These are phyloP conservation scores for Narcine bancroftii DNA, from an alignment of 2,113 vertebrate species.

Conservation along the genomic window DNA sequence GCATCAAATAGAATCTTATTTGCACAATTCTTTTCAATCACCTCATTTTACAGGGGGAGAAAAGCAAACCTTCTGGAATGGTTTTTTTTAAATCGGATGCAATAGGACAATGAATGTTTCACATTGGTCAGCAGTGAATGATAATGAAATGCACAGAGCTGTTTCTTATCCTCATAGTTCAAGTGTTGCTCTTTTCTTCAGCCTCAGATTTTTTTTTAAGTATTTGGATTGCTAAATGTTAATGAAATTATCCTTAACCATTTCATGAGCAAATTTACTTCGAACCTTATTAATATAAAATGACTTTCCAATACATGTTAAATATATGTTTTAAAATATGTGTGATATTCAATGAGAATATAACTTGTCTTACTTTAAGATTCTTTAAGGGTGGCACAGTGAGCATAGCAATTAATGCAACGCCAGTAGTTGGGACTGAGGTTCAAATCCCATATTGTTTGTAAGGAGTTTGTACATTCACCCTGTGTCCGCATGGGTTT, in stretches of 20 bases:
- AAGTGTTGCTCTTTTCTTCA: not conserved
- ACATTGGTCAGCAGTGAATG: slow-evolving; percentile 18
- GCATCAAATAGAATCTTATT: slow-evolving; percentile 82
- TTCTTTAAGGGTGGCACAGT: too few relatives aligned
- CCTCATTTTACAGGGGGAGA: not conserved
- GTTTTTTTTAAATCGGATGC: slow-evolving; percentile 14
- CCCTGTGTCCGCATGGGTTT: too few relatives aligned
- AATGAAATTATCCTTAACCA: slow-evolving; percentile 21
- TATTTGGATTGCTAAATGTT: slow-evolving; percentile 23
- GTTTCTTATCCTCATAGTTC: not conserved
- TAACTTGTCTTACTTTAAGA: not conserved
- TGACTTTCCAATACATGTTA: not conserved
- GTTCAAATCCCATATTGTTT: too few relatives aligned
- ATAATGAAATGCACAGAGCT: not conserved
- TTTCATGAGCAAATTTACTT: not conserved
- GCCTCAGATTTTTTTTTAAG: slow-evolving; percentile 11
- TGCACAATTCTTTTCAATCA: slow-evolving; percentile 42
- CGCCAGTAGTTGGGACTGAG: too few relatives aligned
- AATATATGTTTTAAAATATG: not conserved
- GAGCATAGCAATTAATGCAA: too few relatives aligned
- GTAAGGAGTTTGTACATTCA: too few relatives aligned
- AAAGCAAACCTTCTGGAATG: not conserved
- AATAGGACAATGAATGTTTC: not conserved
- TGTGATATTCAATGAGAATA: too few relatives aligned
- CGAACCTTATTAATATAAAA: not conserved